phyloP scores from a whole-genome alignment of 2,797 vertebrate species.

The Parotocinclus haroldoi region DNA sequence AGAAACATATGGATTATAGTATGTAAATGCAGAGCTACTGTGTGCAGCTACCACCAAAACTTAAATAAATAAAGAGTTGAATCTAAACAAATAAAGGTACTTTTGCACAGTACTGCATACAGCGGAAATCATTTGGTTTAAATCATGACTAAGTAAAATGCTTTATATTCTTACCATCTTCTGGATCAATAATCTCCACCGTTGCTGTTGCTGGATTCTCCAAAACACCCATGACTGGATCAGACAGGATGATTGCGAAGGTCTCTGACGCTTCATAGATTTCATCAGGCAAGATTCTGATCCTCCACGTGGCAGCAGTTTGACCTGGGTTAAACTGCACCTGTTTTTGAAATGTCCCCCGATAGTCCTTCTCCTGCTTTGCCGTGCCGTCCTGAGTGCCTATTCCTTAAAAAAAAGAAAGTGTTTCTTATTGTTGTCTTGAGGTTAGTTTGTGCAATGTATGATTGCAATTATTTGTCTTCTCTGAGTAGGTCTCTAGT shows the following conservation, averaged over 20 bases:
- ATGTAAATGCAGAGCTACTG: no score
- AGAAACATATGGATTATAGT: no score
- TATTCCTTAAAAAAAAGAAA: conserved; percentile 73
- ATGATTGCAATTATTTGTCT: no score
- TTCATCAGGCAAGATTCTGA: conserved; percentile 78
- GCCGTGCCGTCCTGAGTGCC: conserved; percentile 83
- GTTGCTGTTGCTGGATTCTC: conserved; percentile 78
- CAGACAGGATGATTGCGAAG: conserved; percentile 86
- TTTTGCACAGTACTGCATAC: no score
- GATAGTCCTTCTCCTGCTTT: conserved; percentile 84
- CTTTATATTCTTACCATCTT: conserved; percentile 77
- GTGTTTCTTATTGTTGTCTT: background rate
- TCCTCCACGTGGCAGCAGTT: conserved; percentile 79
- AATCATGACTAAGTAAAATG: no score
- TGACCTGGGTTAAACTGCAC: conserved; percentile 96
- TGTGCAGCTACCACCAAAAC: no score
- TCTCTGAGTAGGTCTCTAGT: no score
- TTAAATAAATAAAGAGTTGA: no score
- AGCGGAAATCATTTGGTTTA: no score
- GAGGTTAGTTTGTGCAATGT: no score
- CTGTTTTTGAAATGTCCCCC: conserved; percentile 85
- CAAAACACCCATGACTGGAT: conserved; percentile 87
- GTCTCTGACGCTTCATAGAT: conserved; percentile 83
- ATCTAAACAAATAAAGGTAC: no score
- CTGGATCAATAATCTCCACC: conserved; percentile 89